phyloP scores from a whole-genome alignment of 2,113 vertebrate genomes.

The Phalacrocorax pelagicus region DNA sequence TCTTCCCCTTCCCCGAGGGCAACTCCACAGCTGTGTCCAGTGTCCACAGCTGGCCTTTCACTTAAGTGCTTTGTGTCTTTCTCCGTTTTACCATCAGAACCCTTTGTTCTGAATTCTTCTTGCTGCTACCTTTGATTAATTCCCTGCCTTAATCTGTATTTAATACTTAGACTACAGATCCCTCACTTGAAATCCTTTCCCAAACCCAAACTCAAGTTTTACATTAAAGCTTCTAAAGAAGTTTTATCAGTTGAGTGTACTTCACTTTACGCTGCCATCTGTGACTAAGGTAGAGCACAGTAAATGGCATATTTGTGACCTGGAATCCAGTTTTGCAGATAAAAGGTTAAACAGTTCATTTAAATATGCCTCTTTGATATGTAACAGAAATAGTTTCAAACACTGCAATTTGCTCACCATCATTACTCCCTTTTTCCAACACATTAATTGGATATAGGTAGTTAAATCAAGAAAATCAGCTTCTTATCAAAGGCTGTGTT shows the following conservation, averaged over 20 bases:
- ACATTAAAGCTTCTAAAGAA: not conserved
- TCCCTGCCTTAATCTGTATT: not conserved
- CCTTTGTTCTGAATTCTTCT: not conserved
- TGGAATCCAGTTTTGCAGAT: constrained; percentile 1
- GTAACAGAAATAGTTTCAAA: not conserved
- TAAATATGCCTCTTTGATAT: not conserved
- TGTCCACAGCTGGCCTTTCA: not conserved
- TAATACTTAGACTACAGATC: not conserved
- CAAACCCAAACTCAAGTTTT: not conserved
- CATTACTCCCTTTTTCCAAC: not conserved
- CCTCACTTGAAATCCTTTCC: not conserved
- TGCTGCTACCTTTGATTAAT: not conserved
- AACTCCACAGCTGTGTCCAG: no score
- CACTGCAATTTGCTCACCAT: not conserved
- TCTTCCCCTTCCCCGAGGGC: no score
- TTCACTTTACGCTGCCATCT: not conserved
- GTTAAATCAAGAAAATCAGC: not conserved
- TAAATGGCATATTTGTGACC: not conserved
- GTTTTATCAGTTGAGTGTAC: not conserved
- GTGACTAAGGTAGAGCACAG: not conserved
- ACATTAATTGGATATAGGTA: not conserved
- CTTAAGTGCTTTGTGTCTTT: not conserved
- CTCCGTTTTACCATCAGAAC: not conserved
- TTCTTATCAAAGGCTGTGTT: not conserved
- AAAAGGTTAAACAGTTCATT: constrained; percentile 2